Evolutionary conservation across 2,797 vertebrate genomes (phyloP), one percentile per base, ranked within the genome.

Genomic region (Apodemus agrarius): DNA sequence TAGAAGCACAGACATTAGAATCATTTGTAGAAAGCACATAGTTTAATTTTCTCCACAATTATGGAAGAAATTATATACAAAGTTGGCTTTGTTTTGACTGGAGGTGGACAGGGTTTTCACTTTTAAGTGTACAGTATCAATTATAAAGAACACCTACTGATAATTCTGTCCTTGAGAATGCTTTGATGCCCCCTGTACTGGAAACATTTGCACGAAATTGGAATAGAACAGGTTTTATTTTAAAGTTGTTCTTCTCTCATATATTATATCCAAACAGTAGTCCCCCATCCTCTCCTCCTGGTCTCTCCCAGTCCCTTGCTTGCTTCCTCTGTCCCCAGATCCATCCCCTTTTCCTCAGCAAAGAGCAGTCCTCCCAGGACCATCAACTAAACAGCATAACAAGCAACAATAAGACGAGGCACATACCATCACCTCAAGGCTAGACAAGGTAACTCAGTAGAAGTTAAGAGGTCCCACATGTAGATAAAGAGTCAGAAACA

Each of bases 131-230:
- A 2, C 21, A 37, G 59, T 26, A 67, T 2, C 19, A 11, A 21
- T 34, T 40, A 6, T 24, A 21, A 13, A 26, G 26, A n/a, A 8
- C 8, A 24, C 0, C 1, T 21, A 8, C 14, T 16, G 49, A 1
- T 12, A 1, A 4, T 9, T 52, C n/a, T 21, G n/a, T 87, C 52
- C 11, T 10, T 59, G 43, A 0, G 5, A 7, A 89, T 76, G 2
- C 21, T 34, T 17, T 29, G 7, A 49, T 34, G 17, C 1, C 6
- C 86, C 1, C 16, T 80, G 83, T 61, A 72, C 9, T n/a, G 14
- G 10, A 16, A 26, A 74, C 40, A 1, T 75, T 89, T 89, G 6
- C 54, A 74, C 22, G n/a, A 82, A 88, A 34, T 1, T 92, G 12
- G 26, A 91, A 67, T 54, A 10, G 46, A 78, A 19, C 57, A 61